Conservation (phyloP, 2,113 vertebrate species). For the Crotalus helleri region DNA sequence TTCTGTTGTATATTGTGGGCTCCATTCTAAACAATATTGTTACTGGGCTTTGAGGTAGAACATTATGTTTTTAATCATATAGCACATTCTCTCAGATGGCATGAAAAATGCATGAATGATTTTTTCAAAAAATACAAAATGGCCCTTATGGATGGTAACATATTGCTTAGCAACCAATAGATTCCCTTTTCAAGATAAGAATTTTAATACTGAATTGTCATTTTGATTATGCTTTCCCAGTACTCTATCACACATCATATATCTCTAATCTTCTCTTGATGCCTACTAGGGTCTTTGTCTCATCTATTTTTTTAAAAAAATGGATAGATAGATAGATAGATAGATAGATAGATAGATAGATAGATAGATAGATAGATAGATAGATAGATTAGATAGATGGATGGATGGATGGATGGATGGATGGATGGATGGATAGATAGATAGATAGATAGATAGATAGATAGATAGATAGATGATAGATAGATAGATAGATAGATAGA, state of each 20-base stretch:
- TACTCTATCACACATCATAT: neutral
- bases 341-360: too few relatives aligned
- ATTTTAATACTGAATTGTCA: neutral
- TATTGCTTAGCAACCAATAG: conserved; percentile 22
- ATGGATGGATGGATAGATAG: too few relatives aligned
- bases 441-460: too few relatives aligned
- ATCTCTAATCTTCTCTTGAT: neutral
- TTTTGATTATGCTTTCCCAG: conserved; percentile 6
- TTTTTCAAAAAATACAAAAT: conserved; percentile 3
- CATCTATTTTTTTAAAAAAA: neutral
- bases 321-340: too few relatives aligned
- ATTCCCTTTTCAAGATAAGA: conserved; percentile 16
- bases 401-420: too few relatives aligned
- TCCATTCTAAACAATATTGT: neutral
- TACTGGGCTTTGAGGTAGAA: neutral
- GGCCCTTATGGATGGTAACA: neutral
- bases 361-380: too few relatives aligned
- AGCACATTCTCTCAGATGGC: neutral
- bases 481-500: neutral
- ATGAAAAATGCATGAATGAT: neutral
- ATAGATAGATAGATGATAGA: too few relatives aligned
- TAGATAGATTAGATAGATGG: too few relatives aligned
- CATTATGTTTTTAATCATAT: conserved; percentile 1
- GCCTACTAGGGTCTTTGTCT: neutral
- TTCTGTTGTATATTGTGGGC: neutral